These are phyloP conservation scores for Syritta pipiens DNA, from an alignment of 2,888 invertebrate species.

Conservation along the genomic window DNA sequence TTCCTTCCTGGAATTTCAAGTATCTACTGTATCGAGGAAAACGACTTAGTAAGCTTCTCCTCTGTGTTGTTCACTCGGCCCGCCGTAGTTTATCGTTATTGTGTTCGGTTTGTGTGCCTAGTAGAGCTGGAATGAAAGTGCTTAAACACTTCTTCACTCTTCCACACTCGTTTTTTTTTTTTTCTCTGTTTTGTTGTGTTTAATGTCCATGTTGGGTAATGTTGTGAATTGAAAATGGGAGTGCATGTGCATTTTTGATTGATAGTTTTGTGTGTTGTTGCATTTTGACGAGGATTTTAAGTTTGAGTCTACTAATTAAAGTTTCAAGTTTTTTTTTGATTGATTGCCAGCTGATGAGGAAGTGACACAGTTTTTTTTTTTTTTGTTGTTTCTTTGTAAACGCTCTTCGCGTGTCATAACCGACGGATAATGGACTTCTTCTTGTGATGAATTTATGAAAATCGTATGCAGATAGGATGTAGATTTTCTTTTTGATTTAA, in stretches of 20 bases:
- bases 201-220: not conserved
- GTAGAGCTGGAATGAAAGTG: too few relatives aligned
- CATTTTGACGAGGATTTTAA: not conserved
- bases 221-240: slow-evolving; percentile 7
- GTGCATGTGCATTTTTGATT: not conserved
- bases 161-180: too few relatives aligned
- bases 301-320: not conserved
- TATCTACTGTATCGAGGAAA: slow-evolving; percentile 8
- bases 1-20: slow-evolving; percentile 40
- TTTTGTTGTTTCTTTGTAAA: too few relatives aligned
- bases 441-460: too few relatives aligned
- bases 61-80: not conserved
- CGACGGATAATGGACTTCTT: too few relatives aligned
- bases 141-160: slow-evolving; percentile 20
- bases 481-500: too few relatives aligned
- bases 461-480: too few relatives aligned
- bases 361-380: not conserved
- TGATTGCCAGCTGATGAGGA: slow-evolving; percentile 2
- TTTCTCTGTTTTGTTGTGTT: not conserved
- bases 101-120: too few relatives aligned
- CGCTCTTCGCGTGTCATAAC: too few relatives aligned
- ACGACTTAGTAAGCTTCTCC: not conserved
- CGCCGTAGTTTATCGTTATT: not conserved
- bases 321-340: slow-evolving; percentile 1
- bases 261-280: not conserved